These are phyloP conservation scores for Sakesphorus luctuosus DNA, from an alignment of 2,113 vertebrate species.

Conservation along the genomic window DNA sequence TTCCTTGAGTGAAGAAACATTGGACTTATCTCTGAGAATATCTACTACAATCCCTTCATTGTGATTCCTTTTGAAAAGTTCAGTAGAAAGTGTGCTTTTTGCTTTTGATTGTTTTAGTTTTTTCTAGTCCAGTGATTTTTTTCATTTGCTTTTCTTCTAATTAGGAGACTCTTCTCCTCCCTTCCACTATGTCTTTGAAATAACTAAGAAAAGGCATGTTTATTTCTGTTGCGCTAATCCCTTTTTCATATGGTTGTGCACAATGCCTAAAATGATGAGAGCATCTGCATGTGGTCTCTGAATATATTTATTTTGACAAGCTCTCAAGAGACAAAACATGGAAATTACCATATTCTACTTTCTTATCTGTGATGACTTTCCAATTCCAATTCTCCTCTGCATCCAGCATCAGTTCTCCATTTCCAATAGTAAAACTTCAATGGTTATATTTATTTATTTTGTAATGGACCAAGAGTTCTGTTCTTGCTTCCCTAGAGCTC, in stretches of 20 bases:
- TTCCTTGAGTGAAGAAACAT: neutral
- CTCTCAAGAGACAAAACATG: neutral
- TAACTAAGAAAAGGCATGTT: slow-evolving; percentile 18
- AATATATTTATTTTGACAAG: slow-evolving; percentile 59
- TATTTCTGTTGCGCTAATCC: slow-evolving; percentile 44
- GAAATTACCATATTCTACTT: slow-evolving; percentile 34
- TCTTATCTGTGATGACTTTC: slow-evolving; percentile 20
- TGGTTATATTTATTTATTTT: slow-evolving; percentile 1
- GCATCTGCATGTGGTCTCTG: slow-evolving; percentile 34
- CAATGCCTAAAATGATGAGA: slow-evolving; percentile 39
- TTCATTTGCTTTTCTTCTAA: slow-evolving; percentile 19
- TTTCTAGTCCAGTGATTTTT: neutral
- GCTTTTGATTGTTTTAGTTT: neutral
- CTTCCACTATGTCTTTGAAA: neutral
- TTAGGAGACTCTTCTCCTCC: neutral
- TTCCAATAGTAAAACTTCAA: neutral
- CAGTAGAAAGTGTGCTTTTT: neutral
- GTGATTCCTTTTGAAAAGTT: neutral
- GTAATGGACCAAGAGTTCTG: neutral
- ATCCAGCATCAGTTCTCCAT: neutral
- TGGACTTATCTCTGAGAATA: neutral
- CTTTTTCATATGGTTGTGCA: slow-evolving; percentile 12
- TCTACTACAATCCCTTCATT: neutral
- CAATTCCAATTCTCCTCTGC: neutral
- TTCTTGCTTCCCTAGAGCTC: neutral